Evolutionary conservation across 2,113 vertebrate genomes (phyloP), one percentile per base, ranked within the genome.

Genomic region (Ellobius talpinus): DNA sequence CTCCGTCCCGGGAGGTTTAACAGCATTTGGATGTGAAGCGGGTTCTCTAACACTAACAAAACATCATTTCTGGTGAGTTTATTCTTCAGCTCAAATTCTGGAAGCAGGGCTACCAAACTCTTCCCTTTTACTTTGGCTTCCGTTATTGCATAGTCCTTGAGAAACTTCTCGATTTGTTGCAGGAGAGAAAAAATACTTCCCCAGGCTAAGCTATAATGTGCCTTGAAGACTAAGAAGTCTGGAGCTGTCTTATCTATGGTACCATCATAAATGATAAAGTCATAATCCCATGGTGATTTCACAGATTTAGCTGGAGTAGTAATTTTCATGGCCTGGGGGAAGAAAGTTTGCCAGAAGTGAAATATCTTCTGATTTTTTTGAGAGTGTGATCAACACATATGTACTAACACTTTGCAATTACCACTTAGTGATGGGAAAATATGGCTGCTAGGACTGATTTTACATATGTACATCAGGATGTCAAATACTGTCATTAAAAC

Each of bases 1-100:
- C 99, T 98, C 95, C 98, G 99, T 96, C 99, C 99, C 6, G 99
- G 98, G 36, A 70, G 72, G 5, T 61, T 96, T 55, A 99, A 50
- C 79, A 98, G 87, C 91, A 93, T 97, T 74, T 96, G 97, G 81
- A 99, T 98, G 7, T 97, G 74, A 63, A 97, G 50, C 0, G 95
- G 96, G 93, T 99, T 98, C 97, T 99, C 99, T 11, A 99, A 89
- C 91, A 98, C 98, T 0, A 99, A 98, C 23, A 99, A 94, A 63
- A 99, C 70, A 55, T 85, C 93, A 0, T 36, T 85, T 92, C 76
- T 77, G 96, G 73, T 96, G 21, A 96, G 98, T 17, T 87, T 98
- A 45, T 97, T 92, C 0, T 95, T 91, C 33, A 98, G 97, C 92
- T 98, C 96, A 50, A 97, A 98, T 63, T 97, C 96, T 1, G 96